Evolutionary conservation across 2,113 vertebrate genomes (phyloP).

Genomic region (Tetrax tetrax): DNA sequence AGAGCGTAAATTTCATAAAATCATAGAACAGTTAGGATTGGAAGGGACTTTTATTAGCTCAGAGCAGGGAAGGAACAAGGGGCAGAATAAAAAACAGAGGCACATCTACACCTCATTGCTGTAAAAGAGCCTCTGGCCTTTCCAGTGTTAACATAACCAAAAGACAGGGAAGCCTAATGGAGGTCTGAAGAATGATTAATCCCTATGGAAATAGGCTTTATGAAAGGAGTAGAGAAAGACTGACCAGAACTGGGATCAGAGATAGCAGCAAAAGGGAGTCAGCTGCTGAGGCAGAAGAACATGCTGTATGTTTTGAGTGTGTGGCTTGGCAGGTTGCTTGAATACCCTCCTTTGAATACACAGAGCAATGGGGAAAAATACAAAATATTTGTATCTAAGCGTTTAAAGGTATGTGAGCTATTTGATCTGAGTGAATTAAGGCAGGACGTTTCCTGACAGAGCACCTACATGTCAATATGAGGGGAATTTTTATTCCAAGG

Average conservation of each 20-base stretch:
- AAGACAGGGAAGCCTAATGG: not conserved
- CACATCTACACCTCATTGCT: not conserved
- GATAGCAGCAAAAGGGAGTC: not conserved
- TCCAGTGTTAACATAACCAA: not conserved
- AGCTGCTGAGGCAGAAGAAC: not conserved
- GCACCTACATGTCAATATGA: not conserved
- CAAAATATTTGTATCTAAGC: not conserved
- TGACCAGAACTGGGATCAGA: not conserved
- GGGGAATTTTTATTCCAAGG: not conserved
- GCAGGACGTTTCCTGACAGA: not conserved
- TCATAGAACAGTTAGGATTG: too few species aligned
- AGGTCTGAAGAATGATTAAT: not conserved
- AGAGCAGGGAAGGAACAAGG: not conserved
- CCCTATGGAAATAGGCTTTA: not conserved
- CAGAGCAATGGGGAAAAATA: not conserved
- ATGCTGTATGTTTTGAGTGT: not conserved
- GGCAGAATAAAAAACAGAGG: not conserved
- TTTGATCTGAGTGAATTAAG: not conserved
- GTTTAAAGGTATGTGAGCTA: not conserved
- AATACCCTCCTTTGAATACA: not conserved
- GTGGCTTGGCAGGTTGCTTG: not conserved
- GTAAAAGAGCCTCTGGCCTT: not conserved
- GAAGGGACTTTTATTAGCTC: not conserved
- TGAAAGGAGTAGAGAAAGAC: not conserved
- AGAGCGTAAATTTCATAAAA: not conserved